Conservation (phyloP, 2,113 vertebrate species). For the Pandion haliaetus region DNA sequence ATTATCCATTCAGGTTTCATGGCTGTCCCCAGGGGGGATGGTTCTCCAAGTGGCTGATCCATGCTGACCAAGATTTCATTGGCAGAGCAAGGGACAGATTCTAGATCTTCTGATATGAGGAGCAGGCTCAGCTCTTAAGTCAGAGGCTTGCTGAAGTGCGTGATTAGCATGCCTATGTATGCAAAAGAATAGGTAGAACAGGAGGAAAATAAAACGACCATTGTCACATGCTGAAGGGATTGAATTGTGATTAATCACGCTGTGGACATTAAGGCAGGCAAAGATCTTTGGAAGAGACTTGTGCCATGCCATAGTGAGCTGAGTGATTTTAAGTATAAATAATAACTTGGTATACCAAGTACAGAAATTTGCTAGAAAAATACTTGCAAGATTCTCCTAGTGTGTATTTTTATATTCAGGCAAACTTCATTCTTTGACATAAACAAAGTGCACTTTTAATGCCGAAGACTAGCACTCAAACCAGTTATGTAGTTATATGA, state of each 20-base stretch:
- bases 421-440: not conserved
- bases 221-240: not conserved
- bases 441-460: not conserved
- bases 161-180: accelerated
- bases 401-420: not conserved
- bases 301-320: not conserved
- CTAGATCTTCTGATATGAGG: not conserved
- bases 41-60: not conserved
- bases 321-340: not conserved
- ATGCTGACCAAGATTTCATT: not conserved
- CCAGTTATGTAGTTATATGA: not conserved
- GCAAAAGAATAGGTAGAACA: not conserved
- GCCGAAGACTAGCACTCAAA: not conserved
- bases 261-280: not conserved
- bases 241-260: not conserved
- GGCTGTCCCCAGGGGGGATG: not conserved
- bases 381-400: not conserved
- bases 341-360: not conserved
- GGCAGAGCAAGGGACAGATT: not conserved
- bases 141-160: not conserved
- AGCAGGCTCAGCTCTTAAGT: not conserved
- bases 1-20: not conserved
- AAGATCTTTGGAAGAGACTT: not conserved
- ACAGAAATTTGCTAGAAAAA: not conserved
- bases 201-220: accelerated